Evolutionary conservation across 92 coral and sea anemone genomes (phyloP), one percentile per base, ranked within the genome.

Genomic region (Meandrina meandrites): DNA sequence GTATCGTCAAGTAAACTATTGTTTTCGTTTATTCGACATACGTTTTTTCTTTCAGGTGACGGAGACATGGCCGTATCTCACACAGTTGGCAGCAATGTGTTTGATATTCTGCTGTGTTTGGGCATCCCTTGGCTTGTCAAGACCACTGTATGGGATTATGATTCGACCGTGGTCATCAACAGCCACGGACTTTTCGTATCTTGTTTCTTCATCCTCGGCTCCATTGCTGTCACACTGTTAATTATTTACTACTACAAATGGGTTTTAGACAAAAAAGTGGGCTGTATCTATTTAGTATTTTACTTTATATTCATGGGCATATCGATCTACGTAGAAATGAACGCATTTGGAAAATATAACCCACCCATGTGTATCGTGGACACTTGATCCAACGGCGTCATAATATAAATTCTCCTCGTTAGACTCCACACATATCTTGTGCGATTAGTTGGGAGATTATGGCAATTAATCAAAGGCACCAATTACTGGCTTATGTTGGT

Each of bases 31-130:
- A 54, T 54, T 48, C 9, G 53, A 54, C 14, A 54, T 54, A 54
- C 14, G 6, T 40, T 40, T 75, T 62, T 1, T 66, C 35, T 48
- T 31, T 27, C 88, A 97, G 99, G 99, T 82, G 99, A 97, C 79
- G 99, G 99, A 1, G 99, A 97, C 76, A 97, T 97, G 99, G 99
- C 99, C 19, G 96, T 96, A 8, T 95, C 98, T 22, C 99, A 97
- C 80, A 97, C 99, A 0, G 99, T 97, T 12, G 99, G 99, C 12
- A 97, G 99, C 84, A 97, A 97, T 56, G 99, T 97, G 1, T 97
- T 97, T 78, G 99, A 97, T 78, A 97, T 97, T 30, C 89, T 97
- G 21, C 86, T 97, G 45, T 97, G 99, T 16, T 95, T 97, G 35
- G 99, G 99, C 9, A 90, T 97, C 13, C 99, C 99, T 31, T 97